Conservation (phyloP, 2,797 vertebrate species). For the Vultur gryphus region DNA sequence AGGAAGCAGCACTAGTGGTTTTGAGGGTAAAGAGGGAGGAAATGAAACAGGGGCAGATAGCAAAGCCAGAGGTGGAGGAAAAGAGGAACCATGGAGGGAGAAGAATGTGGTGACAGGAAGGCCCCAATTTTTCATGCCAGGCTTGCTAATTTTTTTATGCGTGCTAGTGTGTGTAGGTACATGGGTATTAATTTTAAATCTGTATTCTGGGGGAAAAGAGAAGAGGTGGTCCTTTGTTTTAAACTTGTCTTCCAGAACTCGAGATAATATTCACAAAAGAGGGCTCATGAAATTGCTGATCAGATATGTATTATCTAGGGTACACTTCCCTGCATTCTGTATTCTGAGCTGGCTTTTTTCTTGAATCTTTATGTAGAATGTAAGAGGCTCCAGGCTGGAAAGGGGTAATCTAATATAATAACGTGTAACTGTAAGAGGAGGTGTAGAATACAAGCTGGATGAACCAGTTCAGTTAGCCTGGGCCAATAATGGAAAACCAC, state of each 20-base stretch:
- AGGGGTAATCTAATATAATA: not conserved
- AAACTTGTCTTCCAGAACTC: not conserved
- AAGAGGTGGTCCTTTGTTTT: not conserved
- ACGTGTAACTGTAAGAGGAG: not conserved
- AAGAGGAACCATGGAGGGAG: not conserved
- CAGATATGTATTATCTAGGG: not conserved
- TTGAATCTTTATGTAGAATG: not conserved
- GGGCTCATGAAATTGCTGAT: not conserved
- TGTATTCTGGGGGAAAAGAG: not conserved
- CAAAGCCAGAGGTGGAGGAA: not conserved
- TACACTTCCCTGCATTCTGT: accelerated
- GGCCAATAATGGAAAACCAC: not conserved
- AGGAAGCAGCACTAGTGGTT: not conserved
- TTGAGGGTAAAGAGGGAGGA: not conserved
- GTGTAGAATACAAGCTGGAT: not conserved
- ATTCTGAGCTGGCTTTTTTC: not conserved
- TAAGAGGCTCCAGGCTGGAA: not conserved
- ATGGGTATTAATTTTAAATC: not conserved
- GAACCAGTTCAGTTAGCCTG: not conserved
- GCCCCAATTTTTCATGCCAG: not conserved
- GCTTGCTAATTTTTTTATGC: not conserved
- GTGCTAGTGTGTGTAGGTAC: not conserved
- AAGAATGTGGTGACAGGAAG: not conserved
- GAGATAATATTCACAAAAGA: not conserved
- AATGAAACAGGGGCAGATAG: not conserved